These are phyloP conservation scores for Nasonia oneida DNA, from an alignment of 2,888 invertebrate species.

Conservation along the genomic window DNA sequence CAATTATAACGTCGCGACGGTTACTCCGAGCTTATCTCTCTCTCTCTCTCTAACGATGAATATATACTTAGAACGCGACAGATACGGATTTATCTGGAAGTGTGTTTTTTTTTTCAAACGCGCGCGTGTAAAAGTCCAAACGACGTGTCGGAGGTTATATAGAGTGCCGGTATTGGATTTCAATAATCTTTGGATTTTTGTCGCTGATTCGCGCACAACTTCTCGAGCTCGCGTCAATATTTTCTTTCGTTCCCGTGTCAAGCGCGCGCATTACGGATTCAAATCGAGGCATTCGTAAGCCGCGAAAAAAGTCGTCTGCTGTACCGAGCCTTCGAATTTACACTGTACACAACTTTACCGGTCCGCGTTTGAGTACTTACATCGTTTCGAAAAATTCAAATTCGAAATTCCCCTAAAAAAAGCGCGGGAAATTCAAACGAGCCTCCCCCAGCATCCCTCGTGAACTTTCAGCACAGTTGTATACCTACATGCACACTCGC, in stretches of 20 bases:
- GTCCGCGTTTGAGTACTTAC: too few relatives aligned
- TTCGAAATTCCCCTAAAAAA: neutral
- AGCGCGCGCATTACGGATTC: neutral
- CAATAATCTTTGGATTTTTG: neutral
- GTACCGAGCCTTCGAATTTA: neutral
- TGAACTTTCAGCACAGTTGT: neutral
- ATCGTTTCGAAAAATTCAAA: neutral
- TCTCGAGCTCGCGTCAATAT: neutral
- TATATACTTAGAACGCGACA: neutral
- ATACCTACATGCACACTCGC: neutral
- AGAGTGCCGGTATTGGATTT: neutral
- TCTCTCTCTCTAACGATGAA: neutral
- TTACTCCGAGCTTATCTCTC: neutral
- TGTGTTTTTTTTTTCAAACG: neutral
- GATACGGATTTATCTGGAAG: neutral
- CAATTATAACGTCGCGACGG: neutral
- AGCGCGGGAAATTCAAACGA: neutral
- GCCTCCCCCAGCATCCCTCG: neutral
- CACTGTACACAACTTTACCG: too few relatives aligned
- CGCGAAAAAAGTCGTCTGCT: neutral
- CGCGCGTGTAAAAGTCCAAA: too few relatives aligned
- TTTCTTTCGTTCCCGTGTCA: neutral
- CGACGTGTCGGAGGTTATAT: too few relatives aligned
- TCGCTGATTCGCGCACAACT: neutral
- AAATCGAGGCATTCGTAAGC: constrained; percentile 1